Base-by-base conservation (phyloP, 2,113 vertebrate species). In the Apus apus region DNA sequence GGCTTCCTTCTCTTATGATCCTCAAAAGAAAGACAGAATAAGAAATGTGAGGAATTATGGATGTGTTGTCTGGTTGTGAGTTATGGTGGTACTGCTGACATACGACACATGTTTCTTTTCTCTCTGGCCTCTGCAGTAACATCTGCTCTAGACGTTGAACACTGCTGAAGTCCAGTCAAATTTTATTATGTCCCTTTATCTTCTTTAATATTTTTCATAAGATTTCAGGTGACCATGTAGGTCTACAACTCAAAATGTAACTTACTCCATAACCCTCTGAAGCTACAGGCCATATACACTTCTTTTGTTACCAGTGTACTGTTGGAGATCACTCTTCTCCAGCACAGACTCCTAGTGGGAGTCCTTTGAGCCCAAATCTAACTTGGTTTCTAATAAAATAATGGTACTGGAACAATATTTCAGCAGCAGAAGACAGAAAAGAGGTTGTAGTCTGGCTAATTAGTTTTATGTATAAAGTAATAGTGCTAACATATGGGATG, bases 11-110 rank as follows among this genome's bases (percentile, higher is more conserved):
- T 56, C 10, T 40, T 50, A 2, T 48, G 27, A 1, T 78, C 2
- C 32, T 83, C 25, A 22, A 56, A 74, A 19, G 13, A 73, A 62
- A 8, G 7, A 45, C 43, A 40, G 68, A 61, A 34, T 20, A 8
- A 80, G 56, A 66, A 85, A 40, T 18, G 50, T 0, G 3, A 36
- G 30, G 45, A 77, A 32, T 0, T 0, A 64, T 27, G n/a, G n/a
- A 21, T n/a, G 15, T 23, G n/a, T 36, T 54, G 6, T 43, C 61
- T 81, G 30, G 5, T 21, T 82, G 18, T 74, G n/a, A 67, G n/a
- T 66, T n/a, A n/a, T 0, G 1, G 32, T 79, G 53, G 22, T 51
- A 30, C 0, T 3, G 5, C 16, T 74, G 32, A 48, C 17, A 40
- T 9, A 67, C 11, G 7, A 2, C 10, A 68, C 8, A 6, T 30